Evolutionary conservation across 2,888 invertebrate genomes (phyloP).

Genomic region (Dolichomitus sp.): DNA sequence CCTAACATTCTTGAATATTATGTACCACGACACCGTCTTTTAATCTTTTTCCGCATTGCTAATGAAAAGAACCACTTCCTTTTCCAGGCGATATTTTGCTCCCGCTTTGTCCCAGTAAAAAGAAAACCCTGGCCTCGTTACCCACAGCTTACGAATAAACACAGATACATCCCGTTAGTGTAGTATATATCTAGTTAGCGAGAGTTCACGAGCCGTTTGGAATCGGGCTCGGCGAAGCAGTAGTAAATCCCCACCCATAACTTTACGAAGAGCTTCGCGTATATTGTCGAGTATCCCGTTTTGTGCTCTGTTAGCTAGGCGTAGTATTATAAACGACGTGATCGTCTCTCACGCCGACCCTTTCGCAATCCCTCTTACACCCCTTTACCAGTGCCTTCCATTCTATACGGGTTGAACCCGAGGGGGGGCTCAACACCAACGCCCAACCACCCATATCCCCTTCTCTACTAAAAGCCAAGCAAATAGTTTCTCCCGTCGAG

Average conservation of each 20-base stretch:
- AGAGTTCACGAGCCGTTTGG: conserved; percentile 49
- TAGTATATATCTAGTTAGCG: conserved; percentile 51
- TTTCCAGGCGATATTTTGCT: background rate
- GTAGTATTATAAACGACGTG: conserved; percentile 55
- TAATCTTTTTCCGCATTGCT: conserved; percentile 19
- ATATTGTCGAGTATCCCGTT: conserved; percentile 51
- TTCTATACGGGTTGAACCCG: conserved; percentile 29
- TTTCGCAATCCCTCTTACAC: conserved; percentile 42
- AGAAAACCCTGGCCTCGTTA: conserved; percentile 40
- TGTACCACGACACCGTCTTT: background rate
- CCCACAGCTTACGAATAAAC: conserved; percentile 27
- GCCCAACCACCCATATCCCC: conserved; percentile 12
- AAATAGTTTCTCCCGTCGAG: conserved; percentile 59
- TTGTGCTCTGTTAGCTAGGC: conserved; percentile 49
- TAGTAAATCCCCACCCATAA: conserved; percentile 49
- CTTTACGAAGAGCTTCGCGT: conserved; percentile 37
- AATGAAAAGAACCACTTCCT: conserved; percentile 45
- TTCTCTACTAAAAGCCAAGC: conserved; percentile 11
- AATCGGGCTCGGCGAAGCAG: conserved; percentile 52
- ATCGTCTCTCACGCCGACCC: conserved; percentile 52
- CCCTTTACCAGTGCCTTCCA: conserved; percentile 24
- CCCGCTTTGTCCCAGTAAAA: background rate
- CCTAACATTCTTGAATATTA: background rate
- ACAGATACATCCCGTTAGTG: background rate
- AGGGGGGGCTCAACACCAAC: background rate